A percentile compares a stretch with the other conserved stretches of the same genome.
Evolutionary conservation across 2,888 invertebrate genomes (phyloP).

Genomic region (Perizoma flavofasciatum): DNA sequence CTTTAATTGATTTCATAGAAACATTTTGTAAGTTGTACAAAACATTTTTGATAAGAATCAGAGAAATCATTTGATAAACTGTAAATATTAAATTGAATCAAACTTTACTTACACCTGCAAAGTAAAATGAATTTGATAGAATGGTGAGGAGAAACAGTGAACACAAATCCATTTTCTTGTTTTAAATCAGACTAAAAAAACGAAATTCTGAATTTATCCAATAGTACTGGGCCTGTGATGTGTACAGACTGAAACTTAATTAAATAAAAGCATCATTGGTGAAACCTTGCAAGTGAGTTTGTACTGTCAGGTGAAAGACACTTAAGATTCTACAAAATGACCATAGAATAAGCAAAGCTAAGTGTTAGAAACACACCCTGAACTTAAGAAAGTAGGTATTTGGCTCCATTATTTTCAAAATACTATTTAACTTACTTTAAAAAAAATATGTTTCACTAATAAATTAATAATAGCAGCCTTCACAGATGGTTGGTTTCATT

Average conservation of each 20-base stretch:
- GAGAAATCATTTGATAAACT: not conserved
- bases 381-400: too few relatives aligned
- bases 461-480: too few relatives aligned
- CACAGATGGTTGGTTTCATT: too few relatives aligned
- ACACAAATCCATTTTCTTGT: constrained; percentile 41
- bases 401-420: too few relatives aligned
- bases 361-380: too few relatives aligned
- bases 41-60: not conserved
- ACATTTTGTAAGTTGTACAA: not conserved
- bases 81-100: too few relatives aligned
- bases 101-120: constrained; percentile 43
- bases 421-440: too few relatives aligned
- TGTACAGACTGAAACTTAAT: constrained; percentile 32
- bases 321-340: not conserved
- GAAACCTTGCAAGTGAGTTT: constrained; percentile 35
- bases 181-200: constrained; percentile 3
- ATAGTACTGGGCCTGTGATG: constrained; percentile 1
- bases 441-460: too few relatives aligned
- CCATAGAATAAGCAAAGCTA: too few relatives aligned
- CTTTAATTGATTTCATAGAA: too few relatives aligned
- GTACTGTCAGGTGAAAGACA: constrained; percentile 2
- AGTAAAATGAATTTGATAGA: constrained; percentile 38
- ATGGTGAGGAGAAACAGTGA: constrained; percentile 36
- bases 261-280: constrained; percentile 34
- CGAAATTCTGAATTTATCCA: not conserved